These are phyloP conservation scores for Falco biarmicus DNA, from an alignment of 2,797 vertebrate genomes.

Conservation along the genomic window DNA sequence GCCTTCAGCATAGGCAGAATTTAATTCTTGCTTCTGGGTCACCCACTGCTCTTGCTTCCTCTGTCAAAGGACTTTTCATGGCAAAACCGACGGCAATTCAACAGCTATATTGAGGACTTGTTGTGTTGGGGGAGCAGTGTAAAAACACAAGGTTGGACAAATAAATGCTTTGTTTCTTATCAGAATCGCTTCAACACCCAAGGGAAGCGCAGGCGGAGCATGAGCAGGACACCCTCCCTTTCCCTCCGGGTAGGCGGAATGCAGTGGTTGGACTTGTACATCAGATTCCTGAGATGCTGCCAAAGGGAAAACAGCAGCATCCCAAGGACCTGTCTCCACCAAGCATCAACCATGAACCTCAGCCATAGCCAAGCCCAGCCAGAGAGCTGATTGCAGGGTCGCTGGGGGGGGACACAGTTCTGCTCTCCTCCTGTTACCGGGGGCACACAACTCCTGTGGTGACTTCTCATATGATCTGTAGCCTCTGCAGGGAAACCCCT, in stretches of 20 bases:
- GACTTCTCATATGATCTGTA: background rate
- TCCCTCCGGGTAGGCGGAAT: background rate
- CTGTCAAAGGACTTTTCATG: background rate
- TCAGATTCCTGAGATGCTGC: background rate
- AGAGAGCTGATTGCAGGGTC: background rate
- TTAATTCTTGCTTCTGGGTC: background rate
- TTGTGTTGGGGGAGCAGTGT: background rate
- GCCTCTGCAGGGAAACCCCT: background rate
- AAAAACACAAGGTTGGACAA: background rate
- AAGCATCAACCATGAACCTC: accelerated
- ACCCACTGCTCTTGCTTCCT: background rate
- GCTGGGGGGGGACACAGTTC: background rate
- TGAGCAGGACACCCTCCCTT: background rate
- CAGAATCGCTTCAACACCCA: background rate
- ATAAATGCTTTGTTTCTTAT: conserved; percentile 27
- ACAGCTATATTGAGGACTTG: background rate
- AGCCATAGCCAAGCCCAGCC: background rate
- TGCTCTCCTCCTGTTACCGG: background rate
- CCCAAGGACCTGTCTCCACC: background rate
- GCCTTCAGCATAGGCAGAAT: background rate
- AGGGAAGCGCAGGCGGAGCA: accelerated
- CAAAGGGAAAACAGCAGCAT: background rate
- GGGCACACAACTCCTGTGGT: background rate
- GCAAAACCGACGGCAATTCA: background rate
- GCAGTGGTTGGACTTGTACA: background rate